These are phyloP conservation scores for Agrochola circellaris DNA, from an alignment of 2,888 invertebrate genomes.

Conservation along the genomic window DNA sequence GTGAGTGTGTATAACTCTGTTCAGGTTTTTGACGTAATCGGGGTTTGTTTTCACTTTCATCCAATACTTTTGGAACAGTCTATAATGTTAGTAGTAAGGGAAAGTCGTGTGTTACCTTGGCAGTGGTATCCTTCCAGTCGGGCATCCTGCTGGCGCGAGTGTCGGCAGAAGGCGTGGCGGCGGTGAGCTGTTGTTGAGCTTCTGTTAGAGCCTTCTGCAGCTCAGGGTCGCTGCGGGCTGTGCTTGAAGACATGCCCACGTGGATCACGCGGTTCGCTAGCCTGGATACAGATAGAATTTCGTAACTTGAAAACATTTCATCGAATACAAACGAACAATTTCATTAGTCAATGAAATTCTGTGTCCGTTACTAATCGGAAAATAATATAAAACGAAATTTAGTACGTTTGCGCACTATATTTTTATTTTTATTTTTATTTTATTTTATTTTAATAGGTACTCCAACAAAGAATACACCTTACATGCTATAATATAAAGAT, in stretches of 20 bases:
- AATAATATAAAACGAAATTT: not conserved
- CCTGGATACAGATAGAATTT: conserved; percentile 79
- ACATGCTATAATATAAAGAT: no score
- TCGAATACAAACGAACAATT: no score
- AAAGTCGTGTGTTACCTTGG: conserved; percentile 35
- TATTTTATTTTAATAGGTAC: no score
- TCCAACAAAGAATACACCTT: no score
- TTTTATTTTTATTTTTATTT: no score
- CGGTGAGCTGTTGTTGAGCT: conserved; percentile 94
- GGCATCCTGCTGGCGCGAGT: conserved; percentile 92
- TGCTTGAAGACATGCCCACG: conserved; percentile 94
- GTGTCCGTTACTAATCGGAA: not conserved
- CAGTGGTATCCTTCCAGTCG: conserved; percentile 94
- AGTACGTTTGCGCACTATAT: not conserved
- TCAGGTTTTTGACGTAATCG: no score
- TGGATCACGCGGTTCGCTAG: conserved; percentile 98
- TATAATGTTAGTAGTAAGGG: not conserved
- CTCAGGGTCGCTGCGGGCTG: conserved; percentile 94
- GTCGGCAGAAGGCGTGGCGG: conserved; percentile 93
- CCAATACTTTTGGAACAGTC: not conserved
- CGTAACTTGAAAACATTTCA: no score
- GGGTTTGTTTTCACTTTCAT: not conserved
- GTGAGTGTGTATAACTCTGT: not conserved
- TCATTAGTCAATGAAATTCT: not conserved
- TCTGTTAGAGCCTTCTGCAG: conserved; percentile 95